Percentiles rank a stretch among this genome's conserved stretches.
Evolutionary conservation across 53 echinoderm and acorn worm genomes (phyloP).

Genomic region (Hippasteria phrygiana): DNA sequence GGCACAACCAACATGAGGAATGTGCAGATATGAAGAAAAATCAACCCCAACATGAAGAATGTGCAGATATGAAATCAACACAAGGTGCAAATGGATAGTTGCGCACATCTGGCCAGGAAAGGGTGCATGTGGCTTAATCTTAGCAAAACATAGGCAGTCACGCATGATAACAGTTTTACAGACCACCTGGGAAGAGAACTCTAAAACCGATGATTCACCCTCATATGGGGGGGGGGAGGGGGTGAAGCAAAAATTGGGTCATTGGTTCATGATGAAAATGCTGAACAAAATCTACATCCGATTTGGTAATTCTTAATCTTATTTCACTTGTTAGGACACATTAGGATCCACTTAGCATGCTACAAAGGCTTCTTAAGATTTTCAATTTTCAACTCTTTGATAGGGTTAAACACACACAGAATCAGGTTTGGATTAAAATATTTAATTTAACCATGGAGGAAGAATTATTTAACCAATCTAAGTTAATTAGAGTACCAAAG

Average conservation of each 20-base stretch:
- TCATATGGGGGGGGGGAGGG: no score
- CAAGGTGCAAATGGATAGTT: constrained; percentile 32
- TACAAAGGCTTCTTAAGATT: no score
- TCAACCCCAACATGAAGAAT: constrained; percentile 6
- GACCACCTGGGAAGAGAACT: constrained; percentile 18
- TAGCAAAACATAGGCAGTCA: constrained; percentile 47
- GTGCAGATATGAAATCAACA: constrained; percentile 54
- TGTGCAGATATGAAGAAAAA: not conserved
- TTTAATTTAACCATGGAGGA: no score
- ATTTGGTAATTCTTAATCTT: no score
- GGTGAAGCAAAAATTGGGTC: not conserved
- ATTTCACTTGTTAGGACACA: no score
- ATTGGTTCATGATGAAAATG: not conserved
- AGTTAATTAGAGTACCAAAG: no score
- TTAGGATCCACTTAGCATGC: no score
- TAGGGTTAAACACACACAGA: no score
- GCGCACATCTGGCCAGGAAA: constrained; percentile 8
- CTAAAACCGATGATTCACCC: not conserved
- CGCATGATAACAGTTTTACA: constrained; percentile 31
- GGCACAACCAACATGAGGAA: not conserved
- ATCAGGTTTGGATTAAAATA: no score
- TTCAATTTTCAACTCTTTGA: no score
- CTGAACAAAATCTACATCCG: not conserved
- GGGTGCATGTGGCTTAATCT: constrained; percentile 13
- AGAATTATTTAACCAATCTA: no score